Conservation (phyloP, 2,888 invertebrate genomes). For the Synanthedon formicaeformis region DNA sequence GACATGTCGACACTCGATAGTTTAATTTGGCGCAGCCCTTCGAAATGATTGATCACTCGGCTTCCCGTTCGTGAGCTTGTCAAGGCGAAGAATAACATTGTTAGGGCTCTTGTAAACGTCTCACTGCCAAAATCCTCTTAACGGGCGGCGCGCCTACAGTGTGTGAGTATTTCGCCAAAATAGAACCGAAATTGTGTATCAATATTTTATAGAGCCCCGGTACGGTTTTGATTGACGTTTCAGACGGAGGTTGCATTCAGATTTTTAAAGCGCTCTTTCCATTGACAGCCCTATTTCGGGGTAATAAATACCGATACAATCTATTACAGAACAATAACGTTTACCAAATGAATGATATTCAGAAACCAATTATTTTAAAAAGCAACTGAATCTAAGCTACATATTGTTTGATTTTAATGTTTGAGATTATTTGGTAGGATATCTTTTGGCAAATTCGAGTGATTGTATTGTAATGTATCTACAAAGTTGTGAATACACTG, state of each 20-base stretch:
- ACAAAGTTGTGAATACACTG: too few relatives aligned
- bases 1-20: constrained; percentile 20
- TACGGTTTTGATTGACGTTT: background rate
- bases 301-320: too few relatives aligned
- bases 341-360: too few relatives aligned
- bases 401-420: too few relatives aligned
- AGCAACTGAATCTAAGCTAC: too few relatives aligned
- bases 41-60: constrained; percentile 55
- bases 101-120: constrained; percentile 59
- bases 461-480: too few relatives aligned
- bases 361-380: too few relatives aligned
- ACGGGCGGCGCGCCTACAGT: constrained; percentile 23
- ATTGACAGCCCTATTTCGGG: background rate
- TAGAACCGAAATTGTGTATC: constrained; percentile 15
- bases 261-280: background rate
- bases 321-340: too few relatives aligned
- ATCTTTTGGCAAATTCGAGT: too few relatives aligned
- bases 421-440: too few relatives aligned
- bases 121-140: constrained; percentile 55
- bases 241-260: background rate
- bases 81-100: constrained; percentile 65
- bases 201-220: constrained; percentile 13
- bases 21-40: background rate
- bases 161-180: constrained; percentile 15
- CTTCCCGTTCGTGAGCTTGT: constrained; percentile 46